A percentile compares a stretch with the other conserved stretches of the same genome.
Conservation (phyloP, 2,113 vertebrate genomes). For the Aramus guarauna region DNA sequence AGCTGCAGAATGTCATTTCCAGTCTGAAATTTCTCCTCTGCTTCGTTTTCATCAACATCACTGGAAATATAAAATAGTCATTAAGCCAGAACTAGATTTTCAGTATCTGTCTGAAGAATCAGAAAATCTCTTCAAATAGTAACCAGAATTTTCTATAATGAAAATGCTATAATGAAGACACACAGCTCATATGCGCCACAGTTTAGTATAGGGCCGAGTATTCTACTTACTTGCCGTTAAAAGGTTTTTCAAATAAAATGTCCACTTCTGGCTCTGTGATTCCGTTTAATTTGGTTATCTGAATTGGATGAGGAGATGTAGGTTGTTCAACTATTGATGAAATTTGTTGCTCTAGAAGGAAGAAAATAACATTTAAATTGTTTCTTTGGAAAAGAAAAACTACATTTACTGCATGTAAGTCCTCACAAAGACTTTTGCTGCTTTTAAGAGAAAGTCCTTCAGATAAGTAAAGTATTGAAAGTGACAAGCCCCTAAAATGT, state of each 20-base stretch:
- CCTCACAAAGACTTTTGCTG: background rate
- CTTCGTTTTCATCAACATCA: constrained; percentile 65
- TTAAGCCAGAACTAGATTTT: background rate
- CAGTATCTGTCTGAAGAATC: background rate
- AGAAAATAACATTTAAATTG: background rate
- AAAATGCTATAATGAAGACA: background rate
- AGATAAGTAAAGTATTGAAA: background rate
- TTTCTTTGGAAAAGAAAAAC: background rate
- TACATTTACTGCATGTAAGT: background rate
- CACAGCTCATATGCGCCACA: background rate
- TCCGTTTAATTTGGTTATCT: constrained; percentile 72
- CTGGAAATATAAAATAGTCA: constrained; percentile 43
- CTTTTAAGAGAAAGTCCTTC: background rate
- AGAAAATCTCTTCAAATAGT: background rate
- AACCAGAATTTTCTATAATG: background rate
- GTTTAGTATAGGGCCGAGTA: background rate
- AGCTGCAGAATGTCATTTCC: background rate
- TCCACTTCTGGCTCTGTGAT: constrained; percentile 55
- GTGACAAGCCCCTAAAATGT: background rate
- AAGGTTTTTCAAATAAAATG: constrained; percentile 76
- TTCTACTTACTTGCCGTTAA: constrained; percentile 79
- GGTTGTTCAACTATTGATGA: constrained; percentile 41
- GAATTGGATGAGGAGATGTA: constrained; percentile 80
- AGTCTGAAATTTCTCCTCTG: constrained; percentile 62
- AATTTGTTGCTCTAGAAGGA: constrained; percentile 54